These are phyloP conservation scores for Melanotaenia boesemani DNA, from an alignment of 2,797 vertebrate genomes.

Conservation along the genomic window DNA sequence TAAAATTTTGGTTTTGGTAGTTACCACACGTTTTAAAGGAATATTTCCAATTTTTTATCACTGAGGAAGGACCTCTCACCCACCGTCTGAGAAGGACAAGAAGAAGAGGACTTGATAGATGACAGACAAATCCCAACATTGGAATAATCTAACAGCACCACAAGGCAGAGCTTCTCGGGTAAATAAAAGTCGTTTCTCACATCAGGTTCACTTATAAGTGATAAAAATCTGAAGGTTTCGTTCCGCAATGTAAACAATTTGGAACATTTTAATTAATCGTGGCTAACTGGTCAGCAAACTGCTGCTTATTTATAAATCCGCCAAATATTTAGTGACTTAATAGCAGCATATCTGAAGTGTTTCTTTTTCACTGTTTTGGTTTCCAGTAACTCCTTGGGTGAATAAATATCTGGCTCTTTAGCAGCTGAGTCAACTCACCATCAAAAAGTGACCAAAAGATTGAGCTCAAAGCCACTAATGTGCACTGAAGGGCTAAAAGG, in stretches of 20 bases:
- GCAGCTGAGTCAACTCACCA: not conserved
- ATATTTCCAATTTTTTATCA: constrained; percentile 1
- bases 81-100: not conserved
- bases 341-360: not conserved
- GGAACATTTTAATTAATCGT: not conserved
- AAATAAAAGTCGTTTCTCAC: constrained; percentile 11
- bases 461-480: not conserved
- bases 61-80: constrained; percentile 5
- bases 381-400: not conserved
- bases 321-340: not conserved
- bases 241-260: constrained; percentile 20
- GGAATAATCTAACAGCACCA: constrained; percentile 11
- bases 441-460: not conserved
- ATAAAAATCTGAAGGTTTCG: constrained; percentile 11
- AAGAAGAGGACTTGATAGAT: not conserved
- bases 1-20: constrained; percentile 54
- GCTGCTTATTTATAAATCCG: not conserved
- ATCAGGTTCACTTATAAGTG: constrained; percentile 3
- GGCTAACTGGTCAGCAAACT: not conserved
- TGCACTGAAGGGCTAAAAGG: not conserved
- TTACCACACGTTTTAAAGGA: constrained; percentile 10
- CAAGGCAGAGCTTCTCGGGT: constrained; percentile 41
- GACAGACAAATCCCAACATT: not conserved
- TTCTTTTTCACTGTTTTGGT: not conserved
- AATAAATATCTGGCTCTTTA: not conserved